These are phyloP conservation scores for Pteruthius melanotis DNA, from an alignment of 2,113 vertebrate species.

Conservation along the genomic window DNA sequence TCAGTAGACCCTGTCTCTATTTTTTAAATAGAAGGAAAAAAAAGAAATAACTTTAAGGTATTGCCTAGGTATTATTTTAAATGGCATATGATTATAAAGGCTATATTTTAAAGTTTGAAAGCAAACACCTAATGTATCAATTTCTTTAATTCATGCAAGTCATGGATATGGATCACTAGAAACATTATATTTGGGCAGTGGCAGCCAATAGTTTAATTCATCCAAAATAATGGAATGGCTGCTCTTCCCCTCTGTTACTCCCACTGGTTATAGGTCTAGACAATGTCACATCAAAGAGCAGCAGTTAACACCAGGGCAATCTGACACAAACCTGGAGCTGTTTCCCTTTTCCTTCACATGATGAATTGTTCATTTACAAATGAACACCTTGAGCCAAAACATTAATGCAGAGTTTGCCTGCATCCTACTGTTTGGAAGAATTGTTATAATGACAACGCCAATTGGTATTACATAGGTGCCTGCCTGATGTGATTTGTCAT, in stretches of 20 bases:
- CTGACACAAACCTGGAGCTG: slow-evolving; percentile 13
- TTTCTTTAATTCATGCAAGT: background rate
- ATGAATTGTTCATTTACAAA: slow-evolving; percentile 62
- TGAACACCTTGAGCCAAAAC: slow-evolving; percentile 52
- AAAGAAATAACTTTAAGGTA: background rate
- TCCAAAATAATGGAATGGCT: background rate
- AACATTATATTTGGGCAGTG: background rate
- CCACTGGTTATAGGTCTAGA: background rate
- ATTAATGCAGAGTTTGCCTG: background rate
- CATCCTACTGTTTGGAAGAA: slow-evolving; percentile 1
- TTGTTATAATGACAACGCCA: background rate
- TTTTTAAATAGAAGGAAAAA: background rate
- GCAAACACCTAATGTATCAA: background rate
- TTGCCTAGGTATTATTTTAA: background rate
- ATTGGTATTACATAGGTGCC: background rate
- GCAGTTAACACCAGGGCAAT: background rate
- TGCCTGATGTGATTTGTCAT: slow-evolving; percentile 39
- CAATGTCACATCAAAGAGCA: slow-evolving; percentile 12
- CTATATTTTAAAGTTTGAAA: background rate
- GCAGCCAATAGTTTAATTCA: background rate
- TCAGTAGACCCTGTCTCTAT: background rate
- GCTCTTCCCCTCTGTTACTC: background rate
- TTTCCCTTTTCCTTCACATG: slow-evolving; percentile 9
- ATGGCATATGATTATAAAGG: background rate
- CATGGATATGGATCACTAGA: background rate